These are phyloP conservation scores for Tachuris rubrigastra DNA, from an alignment of 2,113 vertebrate genomes.

Conservation along the genomic window DNA sequence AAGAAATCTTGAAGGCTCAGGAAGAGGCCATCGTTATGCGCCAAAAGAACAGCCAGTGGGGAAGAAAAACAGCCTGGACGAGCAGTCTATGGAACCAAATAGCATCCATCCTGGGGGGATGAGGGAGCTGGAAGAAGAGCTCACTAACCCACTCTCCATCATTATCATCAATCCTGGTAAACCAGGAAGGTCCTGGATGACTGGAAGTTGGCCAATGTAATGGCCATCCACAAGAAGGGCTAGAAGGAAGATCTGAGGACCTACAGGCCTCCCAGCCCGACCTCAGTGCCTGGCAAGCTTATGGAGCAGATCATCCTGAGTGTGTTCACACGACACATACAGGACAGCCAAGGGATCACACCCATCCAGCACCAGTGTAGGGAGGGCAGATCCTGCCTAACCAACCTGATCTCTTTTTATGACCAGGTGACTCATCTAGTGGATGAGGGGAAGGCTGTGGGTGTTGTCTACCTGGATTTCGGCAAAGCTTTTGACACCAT, in stretches of 20 bases:
- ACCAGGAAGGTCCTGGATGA: too few relatives aligned
- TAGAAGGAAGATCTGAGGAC: not conserved
- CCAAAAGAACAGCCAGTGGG: not conserved
- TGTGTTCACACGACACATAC: not conserved
- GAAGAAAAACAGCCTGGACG: not conserved
- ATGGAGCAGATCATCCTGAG: not conserved
- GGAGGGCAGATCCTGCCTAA: not conserved
- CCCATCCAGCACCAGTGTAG: not conserved
- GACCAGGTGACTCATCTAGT: not conserved
- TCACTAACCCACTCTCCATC: accelerated
- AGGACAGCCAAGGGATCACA: not conserved
- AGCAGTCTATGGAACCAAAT: not conserved
- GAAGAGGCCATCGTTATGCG: not conserved
- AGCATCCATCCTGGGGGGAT: not conserved
- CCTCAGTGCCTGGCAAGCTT: accelerated
- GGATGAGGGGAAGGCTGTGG: not conserved
- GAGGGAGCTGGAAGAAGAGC: not conserved
- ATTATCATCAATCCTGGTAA: not conserved
- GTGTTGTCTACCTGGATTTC: not conserved
- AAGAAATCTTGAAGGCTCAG: not conserved
- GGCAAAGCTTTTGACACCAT: not conserved
- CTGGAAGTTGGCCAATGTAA: not conserved
- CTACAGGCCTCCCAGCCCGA: not conserved
- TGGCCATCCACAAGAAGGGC: not conserved
- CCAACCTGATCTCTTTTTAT: not conserved